These are phyloP conservation scores for Apteryx mantelli DNA, from an alignment of 2,113 vertebrate species.

Conservation along the genomic window DNA sequence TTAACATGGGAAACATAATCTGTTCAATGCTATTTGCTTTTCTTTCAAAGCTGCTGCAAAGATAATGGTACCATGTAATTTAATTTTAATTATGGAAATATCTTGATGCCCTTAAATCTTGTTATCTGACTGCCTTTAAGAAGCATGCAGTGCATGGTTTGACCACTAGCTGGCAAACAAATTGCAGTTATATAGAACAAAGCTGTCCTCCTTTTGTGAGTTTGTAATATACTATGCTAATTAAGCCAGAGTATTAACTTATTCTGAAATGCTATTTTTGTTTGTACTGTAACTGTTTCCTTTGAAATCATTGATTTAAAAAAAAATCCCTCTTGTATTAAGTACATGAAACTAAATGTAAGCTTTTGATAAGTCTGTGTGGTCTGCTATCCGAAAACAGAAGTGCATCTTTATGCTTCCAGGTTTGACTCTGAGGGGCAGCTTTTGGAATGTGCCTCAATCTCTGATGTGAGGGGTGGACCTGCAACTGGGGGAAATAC, in stretches of 20 bases:
- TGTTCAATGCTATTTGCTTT: slow-evolving; percentile 48
- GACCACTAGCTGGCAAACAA: slow-evolving; percentile 78
- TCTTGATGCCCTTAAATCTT: slow-evolving; percentile 69
- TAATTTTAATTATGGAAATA: slow-evolving; percentile 69
- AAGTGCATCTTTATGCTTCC: slow-evolving; percentile 23
- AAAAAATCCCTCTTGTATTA: neutral
- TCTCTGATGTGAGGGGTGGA: slow-evolving; percentile 85
- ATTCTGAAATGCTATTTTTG: slow-evolving; percentile 62
- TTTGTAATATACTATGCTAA: slow-evolving; percentile 45
- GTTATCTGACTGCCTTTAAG: slow-evolving; percentile 55
- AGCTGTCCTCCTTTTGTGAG: slow-evolving; percentile 58
- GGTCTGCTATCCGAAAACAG: neutral
- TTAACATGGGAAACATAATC: slow-evolving; percentile 29
- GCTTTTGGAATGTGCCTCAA: slow-evolving; percentile 85
- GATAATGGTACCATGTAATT: slow-evolving; percentile 69
- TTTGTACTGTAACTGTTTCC: slow-evolving; percentile 61
- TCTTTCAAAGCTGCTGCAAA: slow-evolving; percentile 47
- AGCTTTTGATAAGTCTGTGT: neutral
- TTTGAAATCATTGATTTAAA: slow-evolving; percentile 22
- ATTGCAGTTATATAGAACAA: slow-evolving; percentile 63
- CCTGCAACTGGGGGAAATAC: slow-evolving; percentile 66
- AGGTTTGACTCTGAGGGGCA: slow-evolving; percentile 98
- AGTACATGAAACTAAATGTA: neutral
- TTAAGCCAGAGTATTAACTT: slow-evolving; percentile 55
- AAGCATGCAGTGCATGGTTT: slow-evolving; percentile 53